Evolutionary conservation across 2,888 invertebrate genomes (phyloP).

Genomic region (Cataglyphis albicans): DNA sequence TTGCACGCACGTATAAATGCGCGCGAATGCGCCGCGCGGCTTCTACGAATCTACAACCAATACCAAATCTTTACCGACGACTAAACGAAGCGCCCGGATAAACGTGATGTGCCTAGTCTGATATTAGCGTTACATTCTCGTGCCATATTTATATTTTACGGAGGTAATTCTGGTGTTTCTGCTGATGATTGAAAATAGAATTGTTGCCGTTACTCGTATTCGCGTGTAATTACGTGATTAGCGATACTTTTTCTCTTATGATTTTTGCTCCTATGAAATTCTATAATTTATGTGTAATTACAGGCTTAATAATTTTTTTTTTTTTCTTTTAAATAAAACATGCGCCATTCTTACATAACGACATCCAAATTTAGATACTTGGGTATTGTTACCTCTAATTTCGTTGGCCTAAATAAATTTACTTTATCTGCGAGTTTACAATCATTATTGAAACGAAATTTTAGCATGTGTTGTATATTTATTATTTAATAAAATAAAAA

Average conservation of each 20-base stretch:
- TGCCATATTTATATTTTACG: slow-evolving; percentile 25
- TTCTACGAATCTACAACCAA: slow-evolving; percentile 42
- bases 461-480: not conserved
- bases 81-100: slow-evolving; percentile 45
- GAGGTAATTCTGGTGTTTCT: slow-evolving; percentile 11
- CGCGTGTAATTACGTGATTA: not conserved
- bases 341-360: not conserved
- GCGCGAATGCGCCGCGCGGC: slow-evolving; percentile 40
- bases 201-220: not conserved
- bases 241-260: not conserved
- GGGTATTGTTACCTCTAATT: no score
- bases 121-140: slow-evolving; percentile 27
- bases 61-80: slow-evolving; percentile 26
- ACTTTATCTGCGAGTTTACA: not conserved
- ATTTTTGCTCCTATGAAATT: not conserved
- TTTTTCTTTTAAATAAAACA: not conserved
- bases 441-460: not conserved
- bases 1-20: slow-evolving; percentile 53
- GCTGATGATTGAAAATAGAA: slow-evolving; percentile 31
- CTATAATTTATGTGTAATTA: not conserved
- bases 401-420: not conserved
- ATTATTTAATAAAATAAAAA: not conserved
- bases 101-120: slow-evolving; percentile 18
- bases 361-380: not conserved
- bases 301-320: not conserved